Evolutionary conservation across 2,113 vertebrate genomes (phyloP).

Genomic region (Irena cyanogastra): DNA sequence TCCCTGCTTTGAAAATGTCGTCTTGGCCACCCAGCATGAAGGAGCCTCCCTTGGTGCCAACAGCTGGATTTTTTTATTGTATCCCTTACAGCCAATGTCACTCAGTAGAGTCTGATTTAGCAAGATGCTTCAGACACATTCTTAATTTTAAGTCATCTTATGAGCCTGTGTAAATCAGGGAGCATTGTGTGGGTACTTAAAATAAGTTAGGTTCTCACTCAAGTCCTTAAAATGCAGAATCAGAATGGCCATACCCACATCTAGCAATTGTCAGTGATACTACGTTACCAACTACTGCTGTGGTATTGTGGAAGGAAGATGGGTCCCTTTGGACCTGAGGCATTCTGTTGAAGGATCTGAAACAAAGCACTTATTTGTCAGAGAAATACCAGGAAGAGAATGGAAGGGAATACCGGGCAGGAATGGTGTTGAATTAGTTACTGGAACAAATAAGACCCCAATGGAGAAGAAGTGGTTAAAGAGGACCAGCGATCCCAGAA

Average conservation of each 20-base stretch:
- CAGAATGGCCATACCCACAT: background rate
- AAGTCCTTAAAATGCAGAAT: background rate
- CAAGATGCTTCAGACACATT: background rate
- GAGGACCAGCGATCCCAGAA: background rate
- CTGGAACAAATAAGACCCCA: background rate
- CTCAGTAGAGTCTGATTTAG: background rate
- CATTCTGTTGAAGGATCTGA: background rate
- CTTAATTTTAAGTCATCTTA: background rate
- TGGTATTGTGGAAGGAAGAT: background rate
- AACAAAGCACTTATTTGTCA: background rate
- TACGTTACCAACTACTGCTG: background rate
- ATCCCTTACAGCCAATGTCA: background rate
- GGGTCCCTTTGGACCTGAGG: background rate
- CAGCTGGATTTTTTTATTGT: background rate
- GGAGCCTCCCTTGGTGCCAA: background rate
- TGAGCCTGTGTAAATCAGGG: background rate
- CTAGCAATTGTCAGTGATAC: background rate
- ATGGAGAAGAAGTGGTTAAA: background rate
- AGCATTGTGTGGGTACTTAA: background rate
- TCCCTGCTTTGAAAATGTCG: background rate
- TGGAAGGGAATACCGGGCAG: background rate
- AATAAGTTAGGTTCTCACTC: background rate
- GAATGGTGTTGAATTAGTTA: background rate
- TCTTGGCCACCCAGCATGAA: slow-evolving; percentile 4
- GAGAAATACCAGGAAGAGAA: background rate